Conservation (phyloP, 2,797 vertebrate genomes). For the Rhinogobio ventralis region DNA sequence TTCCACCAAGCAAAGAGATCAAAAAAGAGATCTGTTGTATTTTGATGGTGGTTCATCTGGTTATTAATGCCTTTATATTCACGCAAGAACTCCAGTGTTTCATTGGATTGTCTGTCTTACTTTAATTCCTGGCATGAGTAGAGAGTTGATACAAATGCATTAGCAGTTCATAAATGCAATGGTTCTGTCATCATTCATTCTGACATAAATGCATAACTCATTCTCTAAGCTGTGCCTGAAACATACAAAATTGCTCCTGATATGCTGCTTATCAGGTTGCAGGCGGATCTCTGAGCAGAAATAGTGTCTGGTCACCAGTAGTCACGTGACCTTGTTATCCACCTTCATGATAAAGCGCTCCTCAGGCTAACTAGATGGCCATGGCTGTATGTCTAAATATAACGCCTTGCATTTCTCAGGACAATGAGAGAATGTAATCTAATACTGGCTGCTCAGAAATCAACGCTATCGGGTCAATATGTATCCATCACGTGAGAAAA, state of each 20-base stretch:
- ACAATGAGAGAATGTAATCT: constrained; percentile 60
- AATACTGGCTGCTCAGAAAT: constrained; percentile 45
- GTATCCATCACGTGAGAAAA: constrained; percentile 27
- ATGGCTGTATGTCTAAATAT: constrained; percentile 58
- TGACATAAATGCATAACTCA: background rate
- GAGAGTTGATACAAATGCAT: background rate
- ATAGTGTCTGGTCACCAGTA: background rate
- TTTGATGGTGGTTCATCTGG: background rate
- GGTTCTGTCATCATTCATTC: background rate
- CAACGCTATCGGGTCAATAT: constrained; percentile 23
- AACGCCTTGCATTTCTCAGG: constrained; percentile 58
- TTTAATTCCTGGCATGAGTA: background rate
- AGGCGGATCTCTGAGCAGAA: constrained; percentile 26
- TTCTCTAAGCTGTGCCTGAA: background rate
- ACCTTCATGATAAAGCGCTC: constrained; percentile 23
- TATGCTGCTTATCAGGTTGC: no score
- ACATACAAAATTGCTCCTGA: background rate
- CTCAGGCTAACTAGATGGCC: constrained; percentile 49
- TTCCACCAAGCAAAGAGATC: no score
- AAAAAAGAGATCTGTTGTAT: background rate
- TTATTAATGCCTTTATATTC: background rate
- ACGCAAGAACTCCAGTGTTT: background rate
- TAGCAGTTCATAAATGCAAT: background rate
- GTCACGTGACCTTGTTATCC: constrained; percentile 12
- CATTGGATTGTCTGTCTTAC: background rate